A percentile compares a stretch with the other conserved stretches of the same genome.
Evolutionary conservation across 2,113 vertebrate genomes (phyloP).

Genomic region (Petromus typicus): DNA sequence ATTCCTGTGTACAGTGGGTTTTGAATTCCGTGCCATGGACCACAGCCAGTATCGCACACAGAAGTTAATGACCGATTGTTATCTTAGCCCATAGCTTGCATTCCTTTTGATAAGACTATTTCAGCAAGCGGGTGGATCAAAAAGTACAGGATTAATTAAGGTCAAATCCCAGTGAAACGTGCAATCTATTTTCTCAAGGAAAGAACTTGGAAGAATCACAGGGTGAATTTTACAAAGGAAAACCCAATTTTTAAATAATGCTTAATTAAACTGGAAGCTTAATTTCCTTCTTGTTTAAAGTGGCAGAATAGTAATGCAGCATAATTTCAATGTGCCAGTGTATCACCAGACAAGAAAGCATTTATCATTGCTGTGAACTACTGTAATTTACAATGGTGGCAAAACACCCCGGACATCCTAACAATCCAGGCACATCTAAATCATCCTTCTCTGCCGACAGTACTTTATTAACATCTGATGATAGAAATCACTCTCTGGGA

Average conservation of each 20-base stretch:
- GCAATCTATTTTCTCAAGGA: conserved; percentile 77
- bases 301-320: conserved; percentile 55
- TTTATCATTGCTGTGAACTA: conserved; percentile 67
- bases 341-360: conserved; percentile 52
- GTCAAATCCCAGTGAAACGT: conserved; percentile 72
- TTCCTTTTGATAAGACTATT: conserved; percentile 81
- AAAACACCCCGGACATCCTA: conserved; percentile 45
- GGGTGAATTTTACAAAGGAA: conserved; percentile 70
- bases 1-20: conserved; percentile 60
- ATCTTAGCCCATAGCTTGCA: conserved; percentile 68
- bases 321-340: conserved; percentile 64
- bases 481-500: conserved; percentile 75
- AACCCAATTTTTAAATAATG: conserved; percentile 70
- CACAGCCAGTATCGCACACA: conserved; percentile 64
- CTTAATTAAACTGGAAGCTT: conserved; percentile 76
- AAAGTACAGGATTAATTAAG: conserved; percentile 80
- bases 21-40: conserved; percentile 69
- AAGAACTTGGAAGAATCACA: conserved; percentile 65
- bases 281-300: conserved; percentile 75
- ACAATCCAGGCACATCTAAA: conserved; percentile 60
- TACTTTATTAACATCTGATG: conserved; percentile 78
- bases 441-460: conserved; percentile 58
- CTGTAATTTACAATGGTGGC: conserved; percentile 64
- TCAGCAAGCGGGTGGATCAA: conserved; percentile 71
- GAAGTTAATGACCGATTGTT: conserved; percentile 79